phyloP scores from a whole-genome alignment of 1,140 invertebrate genomes.

The Caerostris extrusa region DNA sequence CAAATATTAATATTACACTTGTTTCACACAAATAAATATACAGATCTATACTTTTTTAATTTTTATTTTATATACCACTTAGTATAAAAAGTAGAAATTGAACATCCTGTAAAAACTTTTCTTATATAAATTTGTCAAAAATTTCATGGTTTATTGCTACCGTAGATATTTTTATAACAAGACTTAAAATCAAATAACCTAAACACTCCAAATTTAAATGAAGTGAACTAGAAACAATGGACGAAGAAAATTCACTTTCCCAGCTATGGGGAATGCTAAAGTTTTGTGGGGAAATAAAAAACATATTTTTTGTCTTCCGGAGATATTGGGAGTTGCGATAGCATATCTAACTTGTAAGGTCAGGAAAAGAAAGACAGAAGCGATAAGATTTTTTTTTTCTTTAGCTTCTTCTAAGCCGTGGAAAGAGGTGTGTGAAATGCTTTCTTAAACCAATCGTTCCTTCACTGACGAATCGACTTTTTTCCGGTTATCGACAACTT shows the following conservation, averaged over 20 bases:
- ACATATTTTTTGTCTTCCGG: neutral
- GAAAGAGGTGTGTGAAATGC: conserved; percentile 52
- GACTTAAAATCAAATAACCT: conserved; percentile 5
- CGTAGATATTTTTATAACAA: neutral
- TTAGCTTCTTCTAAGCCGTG: neutral
- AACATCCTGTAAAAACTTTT: too few relatives aligned
- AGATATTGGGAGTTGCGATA: conserved; percentile 43
- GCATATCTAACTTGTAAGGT: conserved; percentile 26
- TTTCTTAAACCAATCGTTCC: conserved; percentile 44
- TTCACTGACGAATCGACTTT: conserved; percentile 52
- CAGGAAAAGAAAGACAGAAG: conserved; percentile 9
- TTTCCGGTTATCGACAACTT: conserved; percentile 57
- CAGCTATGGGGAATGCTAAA: neutral
- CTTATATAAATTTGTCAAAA: too few relatives aligned
- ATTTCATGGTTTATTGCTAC: neutral
- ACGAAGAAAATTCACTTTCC: neutral
- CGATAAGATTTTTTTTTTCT: conserved; percentile 26
- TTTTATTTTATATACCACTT: too few relatives aligned
- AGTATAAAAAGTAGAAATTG: too few relatives aligned
- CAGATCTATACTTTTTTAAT: too few relatives aligned
- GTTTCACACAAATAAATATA: too few relatives aligned
- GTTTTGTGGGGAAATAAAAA: conserved; percentile 17
- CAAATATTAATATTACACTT: too few relatives aligned
- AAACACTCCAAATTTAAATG: conserved; percentile 30
- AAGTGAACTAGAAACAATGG: conserved; percentile 17